Base-by-base conservation (phyloP, 2,888 invertebrate genomes). In the Pharmacophagus antenor region DNA sequence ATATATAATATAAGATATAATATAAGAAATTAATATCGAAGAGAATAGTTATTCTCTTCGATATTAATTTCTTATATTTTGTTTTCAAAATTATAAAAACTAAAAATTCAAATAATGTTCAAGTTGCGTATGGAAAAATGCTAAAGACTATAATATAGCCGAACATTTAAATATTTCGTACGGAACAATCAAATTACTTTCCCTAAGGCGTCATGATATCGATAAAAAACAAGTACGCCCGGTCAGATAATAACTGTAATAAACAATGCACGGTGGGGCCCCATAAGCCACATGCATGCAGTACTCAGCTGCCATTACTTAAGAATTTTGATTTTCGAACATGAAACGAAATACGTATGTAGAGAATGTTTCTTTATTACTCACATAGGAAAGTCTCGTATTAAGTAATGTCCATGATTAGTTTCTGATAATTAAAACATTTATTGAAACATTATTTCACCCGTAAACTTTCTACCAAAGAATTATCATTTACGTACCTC, bases 231-330 rank as follows among this genome's bases (percentile, higher is more conserved):
- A 58, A 68, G 65, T 58, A 66, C 67, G 67, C 77, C 67, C 67
- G 59, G 73, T 83, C 80, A 62, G 59, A 66, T 86, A 87, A 87
- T 87, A 82, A 84, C 85, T 76, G 84, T 86, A 81, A 86, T 86
- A 84, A 85, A 72, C 65, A 74, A 73, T 69, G 69, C 68, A 70
- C 73, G 70, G 65, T 62, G 67, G n/a, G 66, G 71, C 67, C 63
- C 75, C 82, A 85, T 85, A 86, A 85, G 82, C 85, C 85, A 86
- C 84, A 69, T 67, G 59, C 84, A 69, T 67, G 59, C 62, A 62
- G 72, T 72, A 64, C 65, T 59, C 51, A 48, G 52, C 61, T 53
- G 64, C 62, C 71, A 74, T 78, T 75, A 74, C 70, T 59, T 65
- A 67, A 67, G 68, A 66, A 67, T 67, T 65, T 65, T 65, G 63